Evolutionary conservation across 1,140 invertebrate genomes (phyloP).

Genomic region (Trichoplusia ni): DNA sequence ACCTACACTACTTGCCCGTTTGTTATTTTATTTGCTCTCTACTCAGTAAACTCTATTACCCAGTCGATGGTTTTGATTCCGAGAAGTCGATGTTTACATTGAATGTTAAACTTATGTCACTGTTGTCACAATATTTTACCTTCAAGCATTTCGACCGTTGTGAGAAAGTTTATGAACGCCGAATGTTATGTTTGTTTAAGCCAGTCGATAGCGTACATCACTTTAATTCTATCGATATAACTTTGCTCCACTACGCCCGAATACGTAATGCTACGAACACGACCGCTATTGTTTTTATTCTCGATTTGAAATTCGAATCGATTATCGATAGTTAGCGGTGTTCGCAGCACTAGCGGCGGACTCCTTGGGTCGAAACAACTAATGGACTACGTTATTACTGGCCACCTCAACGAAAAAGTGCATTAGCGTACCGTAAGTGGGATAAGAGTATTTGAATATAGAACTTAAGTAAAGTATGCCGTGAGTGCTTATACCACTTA

Average conservation of each 20-base stretch:
- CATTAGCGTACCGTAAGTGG: constrained; percentile 74
- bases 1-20: constrained; percentile 53
- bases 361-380: constrained; percentile 65
- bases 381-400: constrained; percentile 72
- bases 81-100: constrained; percentile 72
- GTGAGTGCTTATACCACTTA: constrained; percentile 68
- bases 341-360: constrained; percentile 54
- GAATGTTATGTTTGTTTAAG: constrained; percentile 23
- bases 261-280: not conserved
- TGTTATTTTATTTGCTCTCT: constrained; percentile 77
- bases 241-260: not conserved
- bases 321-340: constrained; percentile 38
- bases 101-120: constrained; percentile 64
- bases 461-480: constrained; percentile 67
- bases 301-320: constrained; percentile 2
- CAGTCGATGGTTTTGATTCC: constrained; percentile 75
- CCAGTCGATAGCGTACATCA: constrained; percentile 19
- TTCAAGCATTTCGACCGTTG: constrained; percentile 53
- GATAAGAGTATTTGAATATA: constrained; percentile 78
- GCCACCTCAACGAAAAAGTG: constrained; percentile 71
- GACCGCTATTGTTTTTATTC: constrained; percentile 3
- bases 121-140: constrained; percentile 71
- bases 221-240: constrained; percentile 25
- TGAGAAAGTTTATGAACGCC: constrained; percentile 66
- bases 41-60: constrained; percentile 75